Evolutionary conservation across 2,113 vertebrate species (phyloP).

Genomic region (Mohoua ochrocephala): DNA sequence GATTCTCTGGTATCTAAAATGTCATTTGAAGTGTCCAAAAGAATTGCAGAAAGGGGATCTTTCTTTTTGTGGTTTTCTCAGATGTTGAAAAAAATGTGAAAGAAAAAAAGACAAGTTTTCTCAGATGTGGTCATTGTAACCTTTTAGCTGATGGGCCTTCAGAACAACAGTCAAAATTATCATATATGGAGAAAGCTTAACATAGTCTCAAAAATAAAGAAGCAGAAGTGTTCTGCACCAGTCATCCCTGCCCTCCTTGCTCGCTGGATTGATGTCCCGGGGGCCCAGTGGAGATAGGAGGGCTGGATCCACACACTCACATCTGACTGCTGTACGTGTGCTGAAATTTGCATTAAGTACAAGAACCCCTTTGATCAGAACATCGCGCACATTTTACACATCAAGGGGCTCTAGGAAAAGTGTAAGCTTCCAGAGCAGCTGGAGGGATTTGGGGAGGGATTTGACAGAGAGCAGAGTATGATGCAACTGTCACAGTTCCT

Average conservation of each 20-base stretch:
- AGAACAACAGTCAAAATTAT: not conserved
- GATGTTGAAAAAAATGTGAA: not conserved
- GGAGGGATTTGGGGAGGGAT: not conserved
- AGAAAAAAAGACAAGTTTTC: not conserved
- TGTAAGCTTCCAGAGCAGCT: slow-evolving; percentile 9
- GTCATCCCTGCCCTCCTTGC: not conserved
- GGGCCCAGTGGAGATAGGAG: not conserved
- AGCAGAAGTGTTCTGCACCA: not conserved
- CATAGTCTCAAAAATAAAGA: not conserved
- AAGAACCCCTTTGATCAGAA: slow-evolving; percentile 49
- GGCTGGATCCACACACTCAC: not conserved
- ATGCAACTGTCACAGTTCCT: not conserved
- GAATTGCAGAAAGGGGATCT: not conserved
- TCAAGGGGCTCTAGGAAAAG: slow-evolving; percentile 26
- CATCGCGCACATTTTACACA: not conserved
- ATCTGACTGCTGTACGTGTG: not conserved
- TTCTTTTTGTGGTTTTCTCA: not conserved
- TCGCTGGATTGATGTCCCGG: not conserved
- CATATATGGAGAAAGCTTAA: not conserved
- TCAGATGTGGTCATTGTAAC: not conserved
- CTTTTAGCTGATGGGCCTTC: not conserved
- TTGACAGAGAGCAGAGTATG: not conserved
- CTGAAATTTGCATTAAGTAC: slow-evolving; percentile 44
- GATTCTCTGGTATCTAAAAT: not conserved
- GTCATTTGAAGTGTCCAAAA: not conserved